Evolutionary conservation across 1,140 invertebrate genomes (phyloP).

Genomic region (Tribolium castaneum): DNA sequence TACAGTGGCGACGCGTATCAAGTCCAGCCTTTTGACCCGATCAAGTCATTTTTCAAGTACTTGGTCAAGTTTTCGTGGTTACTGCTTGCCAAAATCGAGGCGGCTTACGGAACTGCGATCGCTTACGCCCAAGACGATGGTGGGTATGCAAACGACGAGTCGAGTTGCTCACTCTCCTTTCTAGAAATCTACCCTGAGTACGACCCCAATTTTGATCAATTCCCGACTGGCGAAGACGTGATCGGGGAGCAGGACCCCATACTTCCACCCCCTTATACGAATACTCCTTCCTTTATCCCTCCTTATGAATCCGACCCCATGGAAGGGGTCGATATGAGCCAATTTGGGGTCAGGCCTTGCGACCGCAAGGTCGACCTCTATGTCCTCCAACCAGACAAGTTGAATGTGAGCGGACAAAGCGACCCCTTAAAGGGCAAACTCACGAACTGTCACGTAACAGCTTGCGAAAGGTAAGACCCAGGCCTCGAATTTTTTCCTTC

Average conservation of each 20-base stretch:
- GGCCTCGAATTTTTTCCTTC: too few species aligned
- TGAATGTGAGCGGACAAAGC: constrained; percentile 81
- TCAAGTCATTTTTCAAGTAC: constrained; percentile 53
- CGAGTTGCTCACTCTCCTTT: background rate
- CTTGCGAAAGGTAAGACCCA: constrained; percentile 89
- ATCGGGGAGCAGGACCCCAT: constrained; percentile 57
- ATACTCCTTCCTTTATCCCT: constrained; percentile 58
- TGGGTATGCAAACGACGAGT: constrained; percentile 1
- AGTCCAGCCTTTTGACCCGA: constrained; percentile 53
- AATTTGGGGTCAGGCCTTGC: constrained; percentile 74
- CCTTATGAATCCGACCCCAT: constrained; percentile 64
- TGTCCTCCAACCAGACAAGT: constrained; percentile 81
- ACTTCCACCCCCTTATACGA: constrained; percentile 56
- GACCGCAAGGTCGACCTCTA: constrained; percentile 90
- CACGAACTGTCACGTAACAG: constrained; percentile 89
- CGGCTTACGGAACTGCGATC: constrained; percentile 54
- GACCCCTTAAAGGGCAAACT: constrained; percentile 88
- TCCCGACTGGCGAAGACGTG: constrained; percentile 58
- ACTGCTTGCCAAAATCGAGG: constrained; percentile 51
- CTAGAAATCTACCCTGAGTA: constrained; percentile 62
- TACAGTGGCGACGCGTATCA: constrained; percentile 71
- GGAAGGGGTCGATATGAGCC: constrained; percentile 64
- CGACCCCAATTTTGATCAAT: constrained; percentile 53
- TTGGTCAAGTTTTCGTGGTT: constrained; percentile 52
- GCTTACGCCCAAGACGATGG: constrained; percentile 61